Evolutionary conservation across 2,888 invertebrate species (phyloP), one percentile per base, ranked within the genome.

Genomic region (Pyrrhia umbra): DNA sequence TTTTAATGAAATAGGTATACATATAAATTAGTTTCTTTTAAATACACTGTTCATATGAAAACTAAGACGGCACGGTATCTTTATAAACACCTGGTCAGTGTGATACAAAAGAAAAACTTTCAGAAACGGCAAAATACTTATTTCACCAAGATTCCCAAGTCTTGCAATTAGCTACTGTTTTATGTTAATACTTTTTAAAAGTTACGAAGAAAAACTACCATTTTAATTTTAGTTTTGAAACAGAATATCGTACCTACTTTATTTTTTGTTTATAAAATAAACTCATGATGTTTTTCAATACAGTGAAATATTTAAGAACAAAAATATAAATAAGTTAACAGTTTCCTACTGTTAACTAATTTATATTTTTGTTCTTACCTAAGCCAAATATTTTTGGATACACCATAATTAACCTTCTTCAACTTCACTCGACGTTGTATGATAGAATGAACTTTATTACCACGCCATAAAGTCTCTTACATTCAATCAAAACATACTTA

Each of bases 151-250:
- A 52, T 64, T 52, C 6, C 10, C 42, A 37, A 71, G 57, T 47
- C 66, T 58, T 43, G 51, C 57, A 69, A 69, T 71, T 69, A 72
- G 49, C 72, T 54, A 37, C 52, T 51, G 58, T 58, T 71, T 65
- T 71, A 72, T 65, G 47, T 65, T 72, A 67, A 73, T 73, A 50
- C 46, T 72, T 52, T 67, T 73, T 67, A 55, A 61, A 67, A 73
- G 74, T 57, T 54, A 42, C 54, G 18, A 42, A 59, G 54, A 55
- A 71, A 73, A 57, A 73, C 56, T 54, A 50, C 16, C 27, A 45
- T 54, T 56, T 66, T 54, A n/a, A 61, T 64, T 65, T 57, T 51
- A 63, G 20, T 42, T 73, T 42, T 73, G 60, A 43, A 56, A 66
- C 47, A 58, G 9, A 37, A 52, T 45, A 52, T 34, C 43, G 21